These are phyloP conservation scores for Platyscapa corneri DNA, from an alignment of 1,140 invertebrate species.

Conservation along the genomic window DNA sequence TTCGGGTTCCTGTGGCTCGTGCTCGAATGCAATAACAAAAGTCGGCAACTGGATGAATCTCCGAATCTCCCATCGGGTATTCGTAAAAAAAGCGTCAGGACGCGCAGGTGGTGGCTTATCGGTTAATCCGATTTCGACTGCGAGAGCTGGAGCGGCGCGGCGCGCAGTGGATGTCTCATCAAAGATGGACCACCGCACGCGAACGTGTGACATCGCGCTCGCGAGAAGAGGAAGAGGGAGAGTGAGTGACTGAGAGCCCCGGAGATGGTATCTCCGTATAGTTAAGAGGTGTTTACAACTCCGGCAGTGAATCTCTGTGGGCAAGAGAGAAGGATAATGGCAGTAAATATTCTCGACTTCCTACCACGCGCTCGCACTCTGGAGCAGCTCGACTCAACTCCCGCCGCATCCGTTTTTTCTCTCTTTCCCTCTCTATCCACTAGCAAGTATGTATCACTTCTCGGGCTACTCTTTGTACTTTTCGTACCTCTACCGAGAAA, in stretches of 20 bases:
- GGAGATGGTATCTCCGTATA: constrained; percentile 71
- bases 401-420: constrained; percentile 55
- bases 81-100: not conserved
- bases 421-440: not conserved
- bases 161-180: not conserved
- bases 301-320: constrained; percentile 72
- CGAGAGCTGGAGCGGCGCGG: not conserved
- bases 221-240: constrained; percentile 13
- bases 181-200: constrained; percentile 6
- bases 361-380: constrained; percentile 58
- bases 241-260: constrained; percentile 54
- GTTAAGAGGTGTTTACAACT: constrained; percentile 76
- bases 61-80: not conserved
- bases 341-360: constrained; percentile 73
- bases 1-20: no score
- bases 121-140: constrained; percentile 42
- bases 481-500: not conserved
- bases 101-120: constrained; percentile 1
- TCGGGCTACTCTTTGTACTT: not conserved
- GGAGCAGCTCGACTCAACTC: constrained; percentile 53
- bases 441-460: no score
- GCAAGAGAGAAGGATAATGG: constrained; percentile 73
- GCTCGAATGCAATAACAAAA: not conserved
- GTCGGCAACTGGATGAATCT: not conserved
- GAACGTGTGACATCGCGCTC: not conserved